Conservation (phyloP, 2,888 invertebrate genomes). For the Nomada fabriciana region DNA sequence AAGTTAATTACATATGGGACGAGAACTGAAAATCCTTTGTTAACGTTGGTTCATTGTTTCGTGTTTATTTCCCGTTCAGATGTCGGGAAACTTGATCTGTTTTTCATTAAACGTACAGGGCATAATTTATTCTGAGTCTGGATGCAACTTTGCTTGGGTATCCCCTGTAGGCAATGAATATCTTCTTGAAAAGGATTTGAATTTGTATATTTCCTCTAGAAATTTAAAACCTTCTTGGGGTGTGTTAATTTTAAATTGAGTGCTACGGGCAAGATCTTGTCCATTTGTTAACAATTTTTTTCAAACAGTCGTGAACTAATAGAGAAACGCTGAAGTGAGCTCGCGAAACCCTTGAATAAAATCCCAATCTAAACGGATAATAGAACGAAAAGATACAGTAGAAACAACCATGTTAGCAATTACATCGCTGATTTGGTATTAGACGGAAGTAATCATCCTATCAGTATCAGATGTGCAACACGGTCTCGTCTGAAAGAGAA, state of each 20-base stretch:
- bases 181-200: not conserved
- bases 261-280: not conserved
- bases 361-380: not conserved
- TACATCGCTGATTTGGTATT: slow-evolving; percentile 41
- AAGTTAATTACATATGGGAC: not conserved
- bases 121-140: no score
- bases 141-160: not conserved
- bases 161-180: slow-evolving; percentile 6
- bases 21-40: not conserved
- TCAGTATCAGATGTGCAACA: slow-evolving; percentile 26
- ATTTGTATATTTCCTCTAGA: no score
- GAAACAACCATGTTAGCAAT: slow-evolving; percentile 21
- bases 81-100: no score
- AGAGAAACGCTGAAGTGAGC: not conserved
- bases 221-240: not conserved
- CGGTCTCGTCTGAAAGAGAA: not conserved
- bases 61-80: not conserved
- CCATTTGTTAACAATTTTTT: not conserved
- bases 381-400: not conserved
- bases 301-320: not conserved
- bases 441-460: slow-evolving; percentile 49
- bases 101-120: no score
- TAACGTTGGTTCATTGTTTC: not conserved
- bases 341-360: not conserved
- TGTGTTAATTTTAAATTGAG: not conserved